phyloP scores from a whole-genome alignment of 2,113 vertebrate species.

The Syngnathus scovelli region DNA sequence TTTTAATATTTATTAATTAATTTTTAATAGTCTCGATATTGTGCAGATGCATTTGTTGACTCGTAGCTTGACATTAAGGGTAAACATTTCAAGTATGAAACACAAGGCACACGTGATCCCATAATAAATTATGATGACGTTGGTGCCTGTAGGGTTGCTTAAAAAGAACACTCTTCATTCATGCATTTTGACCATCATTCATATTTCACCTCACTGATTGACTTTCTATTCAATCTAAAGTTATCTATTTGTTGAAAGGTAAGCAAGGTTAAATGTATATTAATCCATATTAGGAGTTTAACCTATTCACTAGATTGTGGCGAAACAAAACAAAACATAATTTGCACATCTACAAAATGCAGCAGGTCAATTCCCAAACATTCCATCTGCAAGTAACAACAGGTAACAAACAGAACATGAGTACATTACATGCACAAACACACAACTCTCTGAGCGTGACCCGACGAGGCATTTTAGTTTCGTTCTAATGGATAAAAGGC shows the following conservation, averaged over 20 bases:
- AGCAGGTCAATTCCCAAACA: background rate
- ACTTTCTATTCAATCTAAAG: background rate
- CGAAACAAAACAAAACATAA: slow-evolving; percentile 7
- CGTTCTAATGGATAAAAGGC: slow-evolving; percentile 92
- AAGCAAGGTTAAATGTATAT: slow-evolving; percentile 12
- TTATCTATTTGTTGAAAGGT: slow-evolving; percentile 9
- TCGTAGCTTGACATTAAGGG: background rate
- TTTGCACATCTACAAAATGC: slow-evolving; percentile 8
- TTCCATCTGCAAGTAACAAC: slow-evolving; percentile 67
- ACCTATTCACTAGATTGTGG: slow-evolving; percentile 18
- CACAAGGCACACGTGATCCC: slow-evolving; percentile 58
- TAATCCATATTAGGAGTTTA: background rate
- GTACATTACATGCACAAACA: slow-evolving; percentile 65
- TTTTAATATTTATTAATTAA: too few species aligned
- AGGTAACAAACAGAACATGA: slow-evolving; percentile 29
- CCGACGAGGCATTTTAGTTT: slow-evolving; percentile 39
- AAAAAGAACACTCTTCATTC: slow-evolving; percentile 13
- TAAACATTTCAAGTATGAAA: slow-evolving; percentile 38
- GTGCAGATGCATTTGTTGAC: background rate
- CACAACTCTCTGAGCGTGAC: slow-evolving; percentile 71
- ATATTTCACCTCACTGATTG: background rate
- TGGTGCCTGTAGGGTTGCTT: slow-evolving; percentile 19
- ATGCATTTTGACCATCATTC: slow-evolving; percentile 1
- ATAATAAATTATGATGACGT: slow-evolving; percentile 15
- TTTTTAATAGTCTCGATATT: background rate